Evolutionary conservation across 2,888 invertebrate genomes (phyloP).

Genomic region (Caenorhabditis sp.): DNA sequence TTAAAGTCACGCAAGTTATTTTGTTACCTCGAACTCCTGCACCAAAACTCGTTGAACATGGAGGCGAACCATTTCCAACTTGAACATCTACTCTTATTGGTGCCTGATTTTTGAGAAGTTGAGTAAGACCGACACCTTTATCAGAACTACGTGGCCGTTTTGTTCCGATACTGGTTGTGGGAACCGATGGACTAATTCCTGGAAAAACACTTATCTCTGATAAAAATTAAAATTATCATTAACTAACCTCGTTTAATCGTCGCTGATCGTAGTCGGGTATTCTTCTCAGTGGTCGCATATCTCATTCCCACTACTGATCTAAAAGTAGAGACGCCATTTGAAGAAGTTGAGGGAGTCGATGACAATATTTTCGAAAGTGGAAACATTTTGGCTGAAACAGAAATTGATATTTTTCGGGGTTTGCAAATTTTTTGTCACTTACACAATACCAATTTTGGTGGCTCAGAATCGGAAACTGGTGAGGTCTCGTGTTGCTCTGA

Average conservation of each 20-base stretch:
- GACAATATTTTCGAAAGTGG: not conserved
- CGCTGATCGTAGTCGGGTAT: too few species aligned
- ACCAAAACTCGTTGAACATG: not conserved
- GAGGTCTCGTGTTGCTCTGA: not conserved
- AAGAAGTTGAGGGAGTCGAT: not conserved
- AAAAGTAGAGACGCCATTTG: too few species aligned
- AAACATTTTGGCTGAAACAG: not conserved
- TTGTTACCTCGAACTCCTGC: too few species aligned
- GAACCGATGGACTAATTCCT: not conserved
- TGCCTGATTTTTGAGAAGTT: not conserved
- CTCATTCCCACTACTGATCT: too few species aligned
- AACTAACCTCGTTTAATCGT: too few species aligned
- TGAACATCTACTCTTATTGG: not conserved
- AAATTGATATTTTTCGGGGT: not conserved
- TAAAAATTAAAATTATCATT: too few species aligned
- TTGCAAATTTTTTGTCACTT: not conserved
- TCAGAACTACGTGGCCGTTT: not conserved
- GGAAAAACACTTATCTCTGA: not conserved
- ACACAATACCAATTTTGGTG: not conserved
- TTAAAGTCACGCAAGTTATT: too few species aligned
- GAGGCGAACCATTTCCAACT: not conserved
- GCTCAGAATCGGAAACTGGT: not conserved
- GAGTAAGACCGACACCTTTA: not conserved
- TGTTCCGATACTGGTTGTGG: too few species aligned
- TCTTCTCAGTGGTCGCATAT: too few species aligned